Conservation (phyloP, 2,797 vertebrate genomes). For the Sylvilagus floridanus region DNA sequence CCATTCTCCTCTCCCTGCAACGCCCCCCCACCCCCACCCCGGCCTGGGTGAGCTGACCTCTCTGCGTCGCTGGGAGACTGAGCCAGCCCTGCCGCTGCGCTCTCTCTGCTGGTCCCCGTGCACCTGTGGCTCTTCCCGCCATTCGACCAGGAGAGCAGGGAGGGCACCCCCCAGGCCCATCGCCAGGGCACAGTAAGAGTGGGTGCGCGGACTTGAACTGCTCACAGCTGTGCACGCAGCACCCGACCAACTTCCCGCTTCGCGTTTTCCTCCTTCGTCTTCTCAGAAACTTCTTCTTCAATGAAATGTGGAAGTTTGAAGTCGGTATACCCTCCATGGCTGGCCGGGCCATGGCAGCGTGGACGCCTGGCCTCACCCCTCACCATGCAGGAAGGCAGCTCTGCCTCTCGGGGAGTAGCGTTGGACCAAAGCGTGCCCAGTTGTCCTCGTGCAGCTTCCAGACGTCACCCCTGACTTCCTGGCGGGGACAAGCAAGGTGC, state of each 20-base stretch:
- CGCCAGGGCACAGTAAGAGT: rapidly evolving
- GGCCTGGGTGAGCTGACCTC: background rate
- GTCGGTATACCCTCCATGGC: background rate
- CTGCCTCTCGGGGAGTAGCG: background rate
- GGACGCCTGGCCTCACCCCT: rapidly evolving
- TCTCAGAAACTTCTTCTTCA: slow-evolving; percentile 49
- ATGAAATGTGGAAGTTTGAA: slow-evolving; percentile 60
- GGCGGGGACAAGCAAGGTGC: background rate
- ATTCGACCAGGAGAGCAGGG: background rate
- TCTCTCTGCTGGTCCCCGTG: background rate
- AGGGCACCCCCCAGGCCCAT: background rate
- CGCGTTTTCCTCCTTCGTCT: background rate
- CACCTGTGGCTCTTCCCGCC: background rate
- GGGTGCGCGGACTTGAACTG: background rate
- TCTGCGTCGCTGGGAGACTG: background rate
- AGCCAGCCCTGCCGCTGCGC: background rate
- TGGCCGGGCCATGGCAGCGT: rapidly evolving
- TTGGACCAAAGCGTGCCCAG: background rate
- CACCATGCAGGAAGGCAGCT: rapidly evolving
- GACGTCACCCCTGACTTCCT: background rate
- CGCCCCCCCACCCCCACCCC: slow-evolving; percentile 10
- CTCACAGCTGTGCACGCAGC: background rate
- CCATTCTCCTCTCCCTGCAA: slow-evolving; percentile 29
- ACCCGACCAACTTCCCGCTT: slow-evolving; percentile 20
- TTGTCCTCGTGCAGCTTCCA: background rate